Conservation (phyloP, 1,140 invertebrate species). For the Drosophila eugracilis region DNA sequence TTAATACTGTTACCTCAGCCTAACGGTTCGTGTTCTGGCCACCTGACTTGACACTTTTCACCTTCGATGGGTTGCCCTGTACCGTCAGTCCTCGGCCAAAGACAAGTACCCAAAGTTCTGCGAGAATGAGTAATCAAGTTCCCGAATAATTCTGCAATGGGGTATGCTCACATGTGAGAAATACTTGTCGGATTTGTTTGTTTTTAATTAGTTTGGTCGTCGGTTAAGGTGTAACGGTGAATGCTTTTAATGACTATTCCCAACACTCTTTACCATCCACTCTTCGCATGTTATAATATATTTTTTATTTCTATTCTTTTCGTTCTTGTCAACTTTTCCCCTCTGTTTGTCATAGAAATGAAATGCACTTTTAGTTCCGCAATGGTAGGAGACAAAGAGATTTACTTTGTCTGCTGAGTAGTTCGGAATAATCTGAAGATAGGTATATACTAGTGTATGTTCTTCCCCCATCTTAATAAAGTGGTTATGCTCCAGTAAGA, state of each 20-base stretch:
- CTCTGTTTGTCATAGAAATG: conserved; percentile 30
- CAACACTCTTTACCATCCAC: conserved; percentile 22
- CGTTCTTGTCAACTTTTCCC: conserved; percentile 34
- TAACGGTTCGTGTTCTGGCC: conserved; percentile 54
- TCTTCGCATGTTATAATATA: conserved; percentile 15
- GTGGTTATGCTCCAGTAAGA: conserved; percentile 76
- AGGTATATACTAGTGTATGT: background rate
- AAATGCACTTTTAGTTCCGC: conserved; percentile 54
- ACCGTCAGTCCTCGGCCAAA: conserved; percentile 15
- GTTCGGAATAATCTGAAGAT: background rate
- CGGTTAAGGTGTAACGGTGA: conserved; percentile 64
- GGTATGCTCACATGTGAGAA: conserved; percentile 26
- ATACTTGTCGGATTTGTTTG: conserved; percentile 60
- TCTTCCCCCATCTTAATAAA: background rate
- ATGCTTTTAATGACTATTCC: conserved; percentile 63
- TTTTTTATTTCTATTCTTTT: conserved; percentile 18
- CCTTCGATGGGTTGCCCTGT: conserved; percentile 31
- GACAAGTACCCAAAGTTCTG: conserved; percentile 16
- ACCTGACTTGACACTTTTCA: conserved; percentile 64
- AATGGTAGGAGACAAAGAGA: background rate
- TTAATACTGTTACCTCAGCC: conserved; percentile 64
- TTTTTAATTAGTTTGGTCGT: conserved; percentile 72
- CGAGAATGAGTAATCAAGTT: conserved; percentile 42
- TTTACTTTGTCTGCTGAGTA: conserved; percentile 17
- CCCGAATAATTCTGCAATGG: conserved; percentile 45